Evolutionary conservation across 2,888 invertebrate genomes (phyloP).

Genomic region (Hirtodrosophila trivittata): DNA sequence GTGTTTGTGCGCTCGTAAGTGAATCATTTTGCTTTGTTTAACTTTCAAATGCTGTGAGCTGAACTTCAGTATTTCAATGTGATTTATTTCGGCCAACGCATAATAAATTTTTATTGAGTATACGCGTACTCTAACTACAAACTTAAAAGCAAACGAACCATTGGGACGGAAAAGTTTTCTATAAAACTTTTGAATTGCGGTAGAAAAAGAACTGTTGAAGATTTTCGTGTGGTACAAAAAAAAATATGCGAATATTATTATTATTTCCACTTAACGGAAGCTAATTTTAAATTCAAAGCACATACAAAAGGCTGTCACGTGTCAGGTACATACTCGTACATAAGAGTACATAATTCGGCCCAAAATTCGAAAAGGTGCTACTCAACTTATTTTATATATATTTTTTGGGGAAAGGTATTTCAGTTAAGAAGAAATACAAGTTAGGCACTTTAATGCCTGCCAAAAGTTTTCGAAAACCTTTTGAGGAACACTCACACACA

Average conservation of each 20-base stretch:
- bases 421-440: slow-evolving; percentile 44
- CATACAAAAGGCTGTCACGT: slow-evolving; percentile 59
- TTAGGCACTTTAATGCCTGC: slow-evolving; percentile 38
- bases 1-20: slow-evolving; percentile 9
- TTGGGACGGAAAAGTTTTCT: slow-evolving; percentile 35
- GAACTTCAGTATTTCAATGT: slow-evolving; percentile 24
- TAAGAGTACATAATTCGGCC: slow-evolving; percentile 16
- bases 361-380: slow-evolving; percentile 19
- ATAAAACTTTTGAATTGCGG: slow-evolving; percentile 21
- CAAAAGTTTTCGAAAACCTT: slow-evolving; percentile 34
- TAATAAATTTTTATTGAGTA: slow-evolving; percentile 68
- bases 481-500: slow-evolving; percentile 24
- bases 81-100: slow-evolving; percentile 42
- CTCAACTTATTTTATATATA: slow-evolving; percentile 1
- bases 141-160: slow-evolving; percentile 43
- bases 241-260: slow-evolving; percentile 43
- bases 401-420: slow-evolving; percentile 28
- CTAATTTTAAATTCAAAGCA: slow-evolving; percentile 66
- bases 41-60: slow-evolving; percentile 32
- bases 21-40: slow-evolving; percentile 37
- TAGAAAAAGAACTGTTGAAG: slow-evolving; percentile 8
- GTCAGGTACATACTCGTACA: slow-evolving; percentile 35
- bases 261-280: slow-evolving; percentile 37
- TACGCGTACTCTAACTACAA: slow-evolving; percentile 38
- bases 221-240: slow-evolving; percentile 31